Percentiles rank a stretch among this genome's conserved stretches.
Evolutionary conservation across 2,113 vertebrate genomes (phyloP).

Genomic region (Atrichornis clamosus): DNA sequence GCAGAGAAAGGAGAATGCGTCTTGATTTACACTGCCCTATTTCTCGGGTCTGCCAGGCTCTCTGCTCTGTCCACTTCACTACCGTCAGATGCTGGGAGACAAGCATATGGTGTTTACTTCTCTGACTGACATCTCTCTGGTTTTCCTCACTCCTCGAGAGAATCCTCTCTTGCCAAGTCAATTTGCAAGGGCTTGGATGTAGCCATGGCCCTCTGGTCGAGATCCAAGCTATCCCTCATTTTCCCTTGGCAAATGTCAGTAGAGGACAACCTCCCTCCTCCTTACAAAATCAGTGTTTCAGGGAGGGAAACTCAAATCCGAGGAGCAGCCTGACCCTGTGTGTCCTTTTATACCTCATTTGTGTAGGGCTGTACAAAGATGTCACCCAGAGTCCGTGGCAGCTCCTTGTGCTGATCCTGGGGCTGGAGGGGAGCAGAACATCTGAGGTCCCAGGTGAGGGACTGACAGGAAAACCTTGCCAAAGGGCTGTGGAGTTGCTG

Average conservation of each 20-base stretch:
- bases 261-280: conserved; percentile 7
- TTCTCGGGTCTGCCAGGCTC: conserved; percentile 15
- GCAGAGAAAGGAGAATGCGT: not conserved
- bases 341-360: not conserved
- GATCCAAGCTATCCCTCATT: conserved; percentile 59
- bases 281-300: not conserved
- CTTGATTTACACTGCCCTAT: not conserved
- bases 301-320: not conserved
- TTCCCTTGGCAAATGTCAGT: conserved; percentile 41
- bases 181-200: conserved; percentile 71
- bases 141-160: conserved; percentile 60
- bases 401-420: not conserved
- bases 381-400: not conserved
- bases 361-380: not conserved
- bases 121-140: conserved; percentile 48
- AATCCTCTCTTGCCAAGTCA: conserved; percentile 66
- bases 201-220: conserved; percentile 51
- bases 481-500: not conserved
- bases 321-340: not conserved
- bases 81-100: conserved; percentile 55
- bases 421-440: not conserved
- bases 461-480: not conserved
- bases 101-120: conserved; percentile 69
- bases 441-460: not conserved
- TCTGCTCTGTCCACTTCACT: conserved; percentile 52